Evolutionary conservation across 2,888 invertebrate species (phyloP).

Genomic region (Hypomecis atomaria): DNA sequence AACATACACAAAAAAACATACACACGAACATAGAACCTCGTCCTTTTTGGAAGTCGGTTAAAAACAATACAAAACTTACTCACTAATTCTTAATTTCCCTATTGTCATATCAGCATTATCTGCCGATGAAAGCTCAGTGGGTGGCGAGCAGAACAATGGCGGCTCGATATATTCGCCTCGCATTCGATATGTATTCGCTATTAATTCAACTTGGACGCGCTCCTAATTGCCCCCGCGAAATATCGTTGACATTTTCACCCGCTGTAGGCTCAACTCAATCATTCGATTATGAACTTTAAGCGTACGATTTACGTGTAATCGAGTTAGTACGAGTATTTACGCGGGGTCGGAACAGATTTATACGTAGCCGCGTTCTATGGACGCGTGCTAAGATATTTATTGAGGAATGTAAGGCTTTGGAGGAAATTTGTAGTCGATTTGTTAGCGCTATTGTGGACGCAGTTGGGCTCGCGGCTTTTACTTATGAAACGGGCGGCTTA

Average conservation of each 20-base stretch:
- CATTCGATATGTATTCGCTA: slow-evolving; percentile 58
- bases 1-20: no score
- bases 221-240: slow-evolving; percentile 66
- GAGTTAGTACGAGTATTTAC: slow-evolving; percentile 44
- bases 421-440: slow-evolving; percentile 68
- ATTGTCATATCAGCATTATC: slow-evolving; percentile 37
- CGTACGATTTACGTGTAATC: slow-evolving; percentile 28
- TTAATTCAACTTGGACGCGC: slow-evolving; percentile 61
- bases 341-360: slow-evolving; percentile 58
- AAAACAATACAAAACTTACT: slow-evolving; percentile 25
- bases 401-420: slow-evolving; percentile 62
- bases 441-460: slow-evolving; percentile 47
- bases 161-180: slow-evolving; percentile 46
- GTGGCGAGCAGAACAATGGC: slow-evolving; percentile 43
- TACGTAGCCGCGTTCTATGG: slow-evolving; percentile 47
- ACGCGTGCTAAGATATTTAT: slow-evolving; percentile 65
- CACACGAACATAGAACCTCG: background rate
- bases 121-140: slow-evolving; percentile 36
- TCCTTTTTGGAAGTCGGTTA: slow-evolving; percentile 16
- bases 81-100: slow-evolving; percentile 38
- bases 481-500: slow-evolving; percentile 10
- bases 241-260: slow-evolving; percentile 56
- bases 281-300: slow-evolving; percentile 25
- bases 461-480: slow-evolving; percentile 33
- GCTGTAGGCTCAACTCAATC: slow-evolving; percentile 23